These are phyloP conservation scores for Mobula hypostoma DNA, from an alignment of 2,113 vertebrate species.

Conservation along the genomic window DNA sequence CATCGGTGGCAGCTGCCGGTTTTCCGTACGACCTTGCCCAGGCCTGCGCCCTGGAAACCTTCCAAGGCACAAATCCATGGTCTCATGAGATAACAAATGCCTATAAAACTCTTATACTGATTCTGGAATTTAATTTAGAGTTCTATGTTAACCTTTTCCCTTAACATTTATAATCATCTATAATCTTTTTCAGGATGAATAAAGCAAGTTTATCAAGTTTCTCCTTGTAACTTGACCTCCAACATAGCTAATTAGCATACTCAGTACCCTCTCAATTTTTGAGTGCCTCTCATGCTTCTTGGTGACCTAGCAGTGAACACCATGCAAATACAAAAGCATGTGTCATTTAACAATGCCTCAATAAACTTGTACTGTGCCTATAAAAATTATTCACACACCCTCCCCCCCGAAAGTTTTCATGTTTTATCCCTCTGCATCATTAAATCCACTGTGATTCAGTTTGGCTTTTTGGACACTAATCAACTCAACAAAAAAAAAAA, in stretches of 20 bases:
- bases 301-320: not conserved
- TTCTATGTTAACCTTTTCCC: not conserved
- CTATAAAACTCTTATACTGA: not conserved
- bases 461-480: no score
- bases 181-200: not conserved
- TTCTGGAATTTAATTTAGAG: not conserved
- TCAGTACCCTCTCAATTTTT: not conserved
- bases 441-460: no score
- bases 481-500: no score
- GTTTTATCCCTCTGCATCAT: no score
- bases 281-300: not conserved
- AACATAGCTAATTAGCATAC: no score
- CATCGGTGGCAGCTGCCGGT: no score
- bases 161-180: not conserved
- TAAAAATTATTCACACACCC: no score
- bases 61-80: no score
- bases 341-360: not conserved
- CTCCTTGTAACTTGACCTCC: not conserved
- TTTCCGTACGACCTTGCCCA: no score
- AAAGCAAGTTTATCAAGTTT: not conserved
- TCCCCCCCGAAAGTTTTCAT: no score
- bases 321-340: not conserved
- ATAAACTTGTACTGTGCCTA: not conserved
- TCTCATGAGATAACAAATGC: no score
- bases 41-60: no score